Conservation (phyloP, 2,797 vertebrate genomes). For the Apogon talboti region DNA sequence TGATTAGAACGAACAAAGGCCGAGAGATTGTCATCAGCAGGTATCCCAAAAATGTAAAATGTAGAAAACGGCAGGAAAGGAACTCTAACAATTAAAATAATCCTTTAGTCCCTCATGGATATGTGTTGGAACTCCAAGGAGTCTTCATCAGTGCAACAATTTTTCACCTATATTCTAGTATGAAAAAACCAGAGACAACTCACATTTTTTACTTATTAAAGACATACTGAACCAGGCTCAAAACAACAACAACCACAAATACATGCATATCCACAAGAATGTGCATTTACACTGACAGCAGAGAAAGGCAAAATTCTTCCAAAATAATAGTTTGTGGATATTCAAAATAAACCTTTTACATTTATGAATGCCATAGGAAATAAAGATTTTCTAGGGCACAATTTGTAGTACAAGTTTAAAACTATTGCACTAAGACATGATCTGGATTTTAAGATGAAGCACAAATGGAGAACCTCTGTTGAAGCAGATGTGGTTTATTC, state of each 20-base stretch:
- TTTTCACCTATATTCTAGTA: conserved; percentile 17
- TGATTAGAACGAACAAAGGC: not conserved
- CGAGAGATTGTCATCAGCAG: not conserved
- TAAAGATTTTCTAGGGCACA: conserved; percentile 5
- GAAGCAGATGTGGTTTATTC: conserved; percentile 54
- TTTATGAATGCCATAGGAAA: not conserved
- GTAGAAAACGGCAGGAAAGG: no score
- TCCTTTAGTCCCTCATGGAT: no score
- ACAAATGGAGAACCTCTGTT: conserved; percentile 15
- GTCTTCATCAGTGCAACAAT: not conserved
- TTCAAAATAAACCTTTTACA: conserved; percentile 12
- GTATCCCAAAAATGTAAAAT: no score
- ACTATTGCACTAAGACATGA: not conserved
- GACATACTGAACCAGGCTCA: conserved; percentile 31
- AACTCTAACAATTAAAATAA: no score
- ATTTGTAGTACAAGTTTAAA: conserved; percentile 2
- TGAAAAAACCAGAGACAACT: conserved; percentile 30
- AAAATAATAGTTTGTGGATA: conserved; percentile 15
- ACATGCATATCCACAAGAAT: conserved; percentile 39
- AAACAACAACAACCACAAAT: conserved; percentile 11
- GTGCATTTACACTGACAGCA: conserved; percentile 11
- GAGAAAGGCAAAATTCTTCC: conserved; percentile 18
- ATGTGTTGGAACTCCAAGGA: no score
- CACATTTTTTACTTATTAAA: conserved; percentile 42
- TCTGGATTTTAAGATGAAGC: conserved; percentile 28